Evolutionary conservation across 2,113 vertebrate genomes (phyloP), one percentile per base, ranked within the genome.

Genomic region (Cervus canadensis): DNA sequence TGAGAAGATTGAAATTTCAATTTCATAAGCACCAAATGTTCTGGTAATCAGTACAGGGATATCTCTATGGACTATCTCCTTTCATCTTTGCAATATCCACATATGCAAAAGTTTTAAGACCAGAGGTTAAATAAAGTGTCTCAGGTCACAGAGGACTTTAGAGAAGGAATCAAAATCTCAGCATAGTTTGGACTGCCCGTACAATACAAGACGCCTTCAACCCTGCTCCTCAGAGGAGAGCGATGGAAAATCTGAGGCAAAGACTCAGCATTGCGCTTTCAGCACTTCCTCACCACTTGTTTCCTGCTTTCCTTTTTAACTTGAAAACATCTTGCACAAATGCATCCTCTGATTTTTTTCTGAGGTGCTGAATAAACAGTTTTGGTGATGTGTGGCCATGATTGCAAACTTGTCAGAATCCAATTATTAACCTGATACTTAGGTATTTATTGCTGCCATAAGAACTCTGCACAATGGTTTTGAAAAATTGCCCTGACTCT

Each of bases 341-440:
- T 95, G 17, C 83, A 89, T 30, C 48, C 10, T 92, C 33, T 23
- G 50, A 74, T 92, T 23, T 95, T 87, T 89, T 79, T 85, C 30
- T 84, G 5, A 98, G 71, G 59, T 97, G 94, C 67, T 98, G 96
- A 98, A 97, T 96, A 97, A 98, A 98, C 45, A 97, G 33, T 97
- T 97, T 97, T 40, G 36, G 40, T 96, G 93, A 98, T 96, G 54
- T 45, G 96, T 90, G 25, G 19, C 91, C 97, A 89, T 40, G 10
- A 98, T 87, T 90, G 26, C 50, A 98, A 95, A 92, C 84, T 97
- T 98, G 74, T 85, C 93, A 97, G 97, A 97, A 94, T 97, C 52
- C 89, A 98, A 84, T 97, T 98, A 98, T 97, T 99, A 98, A 97
- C 98, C 57, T 98, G 95, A 98, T 99, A 98, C 97, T 98, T 92